phyloP scores from a whole-genome alignment of 2,888 invertebrate species.

The Caenorhabditis sp. region DNA sequence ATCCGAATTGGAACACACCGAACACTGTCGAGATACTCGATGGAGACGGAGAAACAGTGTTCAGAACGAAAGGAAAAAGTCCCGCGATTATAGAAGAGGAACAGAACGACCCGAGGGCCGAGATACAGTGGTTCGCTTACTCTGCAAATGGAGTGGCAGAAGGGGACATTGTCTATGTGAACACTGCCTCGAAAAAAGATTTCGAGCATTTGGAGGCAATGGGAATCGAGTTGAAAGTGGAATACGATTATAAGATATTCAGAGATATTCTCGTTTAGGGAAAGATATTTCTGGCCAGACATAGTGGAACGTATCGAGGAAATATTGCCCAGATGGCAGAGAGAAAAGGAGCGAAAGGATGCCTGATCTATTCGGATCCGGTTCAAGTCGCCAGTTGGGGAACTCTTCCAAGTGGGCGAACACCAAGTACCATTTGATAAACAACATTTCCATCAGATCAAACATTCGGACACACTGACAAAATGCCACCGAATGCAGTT shows the following conservation, averaged over 20 bases:
- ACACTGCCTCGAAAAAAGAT: constrained; percentile 73
- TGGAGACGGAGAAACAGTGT: constrained; percentile 54
- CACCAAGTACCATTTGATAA: no score
- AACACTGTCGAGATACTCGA: constrained; percentile 64
- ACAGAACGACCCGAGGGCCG: constrained; percentile 59
- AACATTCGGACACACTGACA: constrained; percentile 84
- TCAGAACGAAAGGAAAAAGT: constrained; percentile 70
- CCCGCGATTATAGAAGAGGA: constrained; percentile 70
- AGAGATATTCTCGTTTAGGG: constrained; percentile 78
- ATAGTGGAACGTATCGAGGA: constrained; percentile 84
- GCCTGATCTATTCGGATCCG: constrained; percentile 81
- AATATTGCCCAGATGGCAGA: constrained; percentile 79
- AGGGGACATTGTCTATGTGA: constrained; percentile 77
- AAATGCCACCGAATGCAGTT: constrained; percentile 85
- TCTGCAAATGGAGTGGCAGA: constrained; percentile 72
- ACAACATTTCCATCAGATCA: constrained; percentile 56
- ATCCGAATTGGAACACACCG: constrained; percentile 78
- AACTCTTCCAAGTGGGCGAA: constrained; percentile 41
- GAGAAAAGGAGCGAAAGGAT: constrained; percentile 81
- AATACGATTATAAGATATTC: not conserved
- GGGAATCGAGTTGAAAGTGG: constrained; percentile 69
- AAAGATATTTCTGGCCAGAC: constrained; percentile 85
- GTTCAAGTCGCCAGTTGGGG: constrained; percentile 76
- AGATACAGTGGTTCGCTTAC: constrained; percentile 81
- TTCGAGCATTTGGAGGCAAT: constrained; percentile 68